Base-by-base conservation (phyloP, 2,888 invertebrate genomes). In the Leucania comma region DNA sequence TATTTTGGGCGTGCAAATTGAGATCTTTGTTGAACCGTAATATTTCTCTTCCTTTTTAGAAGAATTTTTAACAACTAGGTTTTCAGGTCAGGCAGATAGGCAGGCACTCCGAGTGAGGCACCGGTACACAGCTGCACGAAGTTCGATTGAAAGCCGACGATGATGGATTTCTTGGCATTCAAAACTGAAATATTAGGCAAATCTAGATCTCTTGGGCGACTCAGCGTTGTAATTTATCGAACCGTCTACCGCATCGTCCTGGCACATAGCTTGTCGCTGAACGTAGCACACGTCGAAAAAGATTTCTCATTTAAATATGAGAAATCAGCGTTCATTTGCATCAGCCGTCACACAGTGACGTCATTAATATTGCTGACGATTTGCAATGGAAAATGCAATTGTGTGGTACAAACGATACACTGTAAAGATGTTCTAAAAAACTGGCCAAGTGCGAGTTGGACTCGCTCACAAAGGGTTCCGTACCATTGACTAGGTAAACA, bases 301-400 rank as follows among this genome's bases (percentile, higher is more conserved):
- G 26, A 46, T 9, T 54, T 63, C 56, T 57, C 58, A 78, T 80
- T 75, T 48, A 61, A 54, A 80, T 75, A 61, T 59, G 71, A 68
- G 58, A 54, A 76, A 68, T 76, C 77, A 60, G 61, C 81, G 72
- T 62, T 75, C 54, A 72, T 80, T 68, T 57, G 67, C 26, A 56
- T 71, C 58, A 56, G 20, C 50, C 66, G 14, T 53, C 46, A 22
- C 46, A 58, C 38, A 54, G 68, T 58, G 61, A 61, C 54, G 60
- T 54, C 20, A 57, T 58, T 67, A 38, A 51, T 38, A 65, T 71
- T 68, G 59, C 56, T 72, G 81, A 65, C 48, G 29, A 51, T 42
- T 62, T 51, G 14, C 68, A 26, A 46, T 20, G 51, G 14, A 50
- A 42, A 65, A 61, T 38, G n/a, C 12, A 59, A 22, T n/a, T 38